Evolutionary conservation across 1,140 invertebrate species (phyloP), one percentile per base, ranked within the genome.

Genomic region (Lasioglossum albipes): DNA sequence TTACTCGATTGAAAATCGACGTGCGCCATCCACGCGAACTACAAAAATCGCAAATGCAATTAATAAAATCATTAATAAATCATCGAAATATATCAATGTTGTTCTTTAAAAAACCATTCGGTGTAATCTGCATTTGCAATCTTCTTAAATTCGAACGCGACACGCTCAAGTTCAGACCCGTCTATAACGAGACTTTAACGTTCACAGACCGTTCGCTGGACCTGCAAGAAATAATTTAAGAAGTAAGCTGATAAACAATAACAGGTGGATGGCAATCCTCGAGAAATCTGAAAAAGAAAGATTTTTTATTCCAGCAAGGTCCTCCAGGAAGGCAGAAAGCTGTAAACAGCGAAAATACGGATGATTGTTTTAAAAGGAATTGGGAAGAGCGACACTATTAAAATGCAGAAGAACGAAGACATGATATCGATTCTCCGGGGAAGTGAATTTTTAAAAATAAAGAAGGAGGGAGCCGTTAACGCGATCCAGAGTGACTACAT

Each of bases 11-110:
- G 7, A 20, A 59, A n/a, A n/a, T n/a, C 57, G 7, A 9, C 20
- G n/a, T n/a, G 27, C 18, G 6, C n/a, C 13, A 16, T 4, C 7
- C 31, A 52, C 18, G 1, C 4, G 13, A 20, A 22, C 72, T 22
- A 27, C 10, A 27, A 52, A 42, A 16, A 45, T 69, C 18, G 54
- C 31, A 82, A 54, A 0, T 13, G n/a, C 36, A 68, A 71, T 42
- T n/a, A 41, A 45, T 49, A 27, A 27, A 81, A 42, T 71, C 61
- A 62, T 66, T 64, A 42, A 75, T 36, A 20, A 16, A 42, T n/a
- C 57, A 36, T 18, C 6, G 36, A 64, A 64, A 77, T 27, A 64
- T 7, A 10, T 67, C 12, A 12, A 45, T 22, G n/a, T 41, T 41
- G 6, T 10, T 41, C 36, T 31, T 2, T 64, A 18, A 42, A 13